A percentile compares a stretch with the other conserved stretches of the same genome.
Conservation (phyloP, 1,140 invertebrate species). For the Panulirus ornatus region DNA sequence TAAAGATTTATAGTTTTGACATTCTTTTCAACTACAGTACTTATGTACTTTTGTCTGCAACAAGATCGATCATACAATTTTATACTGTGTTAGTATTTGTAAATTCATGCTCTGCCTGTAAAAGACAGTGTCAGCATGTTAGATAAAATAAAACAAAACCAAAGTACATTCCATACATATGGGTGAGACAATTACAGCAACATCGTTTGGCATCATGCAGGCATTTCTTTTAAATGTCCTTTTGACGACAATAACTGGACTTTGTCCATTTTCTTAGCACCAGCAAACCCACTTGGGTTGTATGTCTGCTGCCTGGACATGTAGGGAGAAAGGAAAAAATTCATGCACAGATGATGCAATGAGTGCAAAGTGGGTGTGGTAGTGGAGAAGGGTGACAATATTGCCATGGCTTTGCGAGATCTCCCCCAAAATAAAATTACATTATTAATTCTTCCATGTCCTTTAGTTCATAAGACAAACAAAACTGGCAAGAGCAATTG, state of each 20-base stretch:
- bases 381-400: neutral
- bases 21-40: neutral
- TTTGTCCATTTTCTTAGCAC: slow-evolving; percentile 25
- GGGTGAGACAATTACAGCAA: slow-evolving; percentile 8
- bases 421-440: neutral
- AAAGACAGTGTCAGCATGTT: neutral
- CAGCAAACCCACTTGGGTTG: slow-evolving; percentile 1
- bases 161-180: slow-evolving; percentile 12
- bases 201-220: slow-evolving; percentile 3
- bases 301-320: slow-evolving; percentile 24
- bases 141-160: neutral
- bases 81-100: slow-evolving; percentile 19
- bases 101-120: slow-evolving; percentile 9
- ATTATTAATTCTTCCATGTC: neutral
- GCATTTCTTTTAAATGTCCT: neutral
- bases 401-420: slow-evolving; percentile 21
- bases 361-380: slow-evolving; percentile 39
- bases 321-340: slow-evolving; percentile 11
- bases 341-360: slow-evolving; percentile 39
- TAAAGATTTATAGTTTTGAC: neutral
- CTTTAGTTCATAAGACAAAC: neutral
- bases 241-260: neutral
- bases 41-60: neutral
- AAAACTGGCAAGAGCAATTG: neutral
- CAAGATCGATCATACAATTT: neutral